Percentiles rank a stretch among this genome's conserved stretches.
Conservation (phyloP, 2,797 vertebrate genomes). For the Hemibagrus guttatus region DNA sequence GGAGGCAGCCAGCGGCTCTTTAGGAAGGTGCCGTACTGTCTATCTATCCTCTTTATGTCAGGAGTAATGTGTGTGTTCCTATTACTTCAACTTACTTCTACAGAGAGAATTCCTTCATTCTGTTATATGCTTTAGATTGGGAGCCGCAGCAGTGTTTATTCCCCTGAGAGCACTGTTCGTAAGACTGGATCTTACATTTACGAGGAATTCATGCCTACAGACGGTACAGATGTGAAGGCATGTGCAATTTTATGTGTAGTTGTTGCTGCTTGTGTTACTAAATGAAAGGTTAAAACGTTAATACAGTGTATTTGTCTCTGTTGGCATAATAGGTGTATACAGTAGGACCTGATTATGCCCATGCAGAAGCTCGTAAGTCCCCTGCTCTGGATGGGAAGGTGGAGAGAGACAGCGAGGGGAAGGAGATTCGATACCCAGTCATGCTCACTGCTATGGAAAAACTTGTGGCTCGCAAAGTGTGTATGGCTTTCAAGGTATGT, state of each 20-base stretch:
- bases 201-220: conserved; percentile 97
- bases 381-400: conserved; percentile 95
- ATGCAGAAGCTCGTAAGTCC: conserved; percentile 94
- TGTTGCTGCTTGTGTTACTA: not conserved
- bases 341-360: conserved; percentile 94
- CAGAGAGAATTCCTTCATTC: not conserved
- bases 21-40: conserved; percentile 82
- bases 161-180: conserved; percentile 90
- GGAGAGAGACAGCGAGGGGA: conserved; percentile 94
- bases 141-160: conserved; percentile 96
- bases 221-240: conserved; percentile 95
- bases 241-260: conserved; percentile 11
- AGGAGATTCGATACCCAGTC: conserved; percentile 95
- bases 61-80: not conserved
- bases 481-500: conserved; percentile 90
- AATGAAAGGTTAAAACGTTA: not conserved
- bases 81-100: not conserved
- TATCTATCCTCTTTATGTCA: not conserved
- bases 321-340: conserved; percentile 84
- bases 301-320: not conserved
- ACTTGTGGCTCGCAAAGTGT: conserved; percentile 94
- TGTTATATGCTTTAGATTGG: conserved; percentile 80
- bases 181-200: conserved; percentile 98
- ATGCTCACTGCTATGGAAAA: conserved; percentile 98
- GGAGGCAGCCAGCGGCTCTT: conserved; percentile 98